phyloP scores from a whole-genome alignment of 2,888 invertebrate species.

The Cancer borealis region DNA sequence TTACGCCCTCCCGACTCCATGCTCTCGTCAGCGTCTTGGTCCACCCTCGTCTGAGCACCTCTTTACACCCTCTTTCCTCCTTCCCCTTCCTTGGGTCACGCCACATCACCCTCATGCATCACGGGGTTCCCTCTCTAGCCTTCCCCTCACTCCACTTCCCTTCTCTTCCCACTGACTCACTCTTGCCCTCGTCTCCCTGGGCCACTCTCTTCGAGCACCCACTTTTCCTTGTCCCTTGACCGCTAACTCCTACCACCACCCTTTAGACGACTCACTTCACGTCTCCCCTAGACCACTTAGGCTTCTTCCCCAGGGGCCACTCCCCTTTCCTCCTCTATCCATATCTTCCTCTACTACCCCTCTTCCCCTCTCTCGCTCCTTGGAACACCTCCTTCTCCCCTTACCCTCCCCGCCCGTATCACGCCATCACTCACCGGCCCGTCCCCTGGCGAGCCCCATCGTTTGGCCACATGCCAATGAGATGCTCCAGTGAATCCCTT shows the following conservation, averaged over 20 bases:
- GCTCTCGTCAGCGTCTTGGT: slow-evolving; percentile 11
- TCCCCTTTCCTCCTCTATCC: neutral
- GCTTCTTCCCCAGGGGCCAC: neutral
- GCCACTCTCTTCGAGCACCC: slow-evolving; percentile 20
- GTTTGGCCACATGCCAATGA: slow-evolving; percentile 5
- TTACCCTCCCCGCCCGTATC: neutral
- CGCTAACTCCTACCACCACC: slow-evolving; percentile 16
- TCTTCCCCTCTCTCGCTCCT: neutral
- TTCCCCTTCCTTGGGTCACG: neutral
- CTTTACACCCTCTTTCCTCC: neutral
- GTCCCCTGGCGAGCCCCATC: neutral
- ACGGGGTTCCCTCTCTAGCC: neutral
- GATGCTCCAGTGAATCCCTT: slow-evolving; percentile 6
- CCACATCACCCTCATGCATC: slow-evolving; percentile 20
- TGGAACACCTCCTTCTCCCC: neutral
- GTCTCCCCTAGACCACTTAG: neutral
- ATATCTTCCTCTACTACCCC: neutral
- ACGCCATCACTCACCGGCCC: neutral
- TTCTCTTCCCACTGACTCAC: slow-evolving; percentile 8
- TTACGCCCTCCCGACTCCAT: neutral
- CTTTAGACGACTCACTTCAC: neutral
- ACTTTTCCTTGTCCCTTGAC: slow-evolving; percentile 2
- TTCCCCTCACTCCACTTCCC: neutral
- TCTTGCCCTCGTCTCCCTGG: neutral
- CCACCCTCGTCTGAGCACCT: neutral